Conservation (phyloP, 2,888 invertebrate species). For the Tiliacea citrago region DNA sequence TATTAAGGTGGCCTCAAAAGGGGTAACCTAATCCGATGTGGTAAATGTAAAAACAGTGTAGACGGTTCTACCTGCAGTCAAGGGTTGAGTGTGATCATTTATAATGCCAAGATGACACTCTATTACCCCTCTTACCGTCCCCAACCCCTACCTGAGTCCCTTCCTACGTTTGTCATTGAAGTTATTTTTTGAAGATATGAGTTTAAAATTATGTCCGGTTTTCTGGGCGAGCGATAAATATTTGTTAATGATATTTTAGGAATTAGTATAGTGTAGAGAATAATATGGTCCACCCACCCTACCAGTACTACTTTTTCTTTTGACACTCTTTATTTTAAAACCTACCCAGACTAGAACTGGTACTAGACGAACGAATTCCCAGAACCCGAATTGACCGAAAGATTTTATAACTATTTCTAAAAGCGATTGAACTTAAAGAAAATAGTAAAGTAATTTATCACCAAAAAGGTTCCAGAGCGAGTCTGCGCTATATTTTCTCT, state of each 20-base stretch:
- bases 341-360: not conserved
- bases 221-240: not conserved
- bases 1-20: conserved; percentile 69
- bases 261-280: not conserved
- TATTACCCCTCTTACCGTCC: conserved; percentile 81
- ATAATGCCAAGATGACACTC: conserved; percentile 89
- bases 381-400: conserved; percentile 21
- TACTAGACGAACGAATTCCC: conserved; percentile 1
- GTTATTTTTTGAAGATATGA: conserved; percentile 46
- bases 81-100: conserved; percentile 84
- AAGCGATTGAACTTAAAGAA: conserved; percentile 49
- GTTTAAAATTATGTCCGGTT: conserved; percentile 50
- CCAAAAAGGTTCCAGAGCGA: conserved; percentile 54
- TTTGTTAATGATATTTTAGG: not conserved
- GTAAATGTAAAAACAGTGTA: conserved; percentile 85
- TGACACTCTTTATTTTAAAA: not conserved
- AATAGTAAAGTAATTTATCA: conserved; percentile 59
- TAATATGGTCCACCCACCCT: not conserved
- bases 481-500: conserved; percentile 56
- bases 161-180: conserved; percentile 36
- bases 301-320: not conserved
- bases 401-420: conserved; percentile 45
- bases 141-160: conserved; percentile 16
- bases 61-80: conserved; percentile 68
- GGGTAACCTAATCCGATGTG: conserved; percentile 77